Evolutionary conservation across 1,140 invertebrate species (phyloP).

Genomic region (Neodiprion fabricii): DNA sequence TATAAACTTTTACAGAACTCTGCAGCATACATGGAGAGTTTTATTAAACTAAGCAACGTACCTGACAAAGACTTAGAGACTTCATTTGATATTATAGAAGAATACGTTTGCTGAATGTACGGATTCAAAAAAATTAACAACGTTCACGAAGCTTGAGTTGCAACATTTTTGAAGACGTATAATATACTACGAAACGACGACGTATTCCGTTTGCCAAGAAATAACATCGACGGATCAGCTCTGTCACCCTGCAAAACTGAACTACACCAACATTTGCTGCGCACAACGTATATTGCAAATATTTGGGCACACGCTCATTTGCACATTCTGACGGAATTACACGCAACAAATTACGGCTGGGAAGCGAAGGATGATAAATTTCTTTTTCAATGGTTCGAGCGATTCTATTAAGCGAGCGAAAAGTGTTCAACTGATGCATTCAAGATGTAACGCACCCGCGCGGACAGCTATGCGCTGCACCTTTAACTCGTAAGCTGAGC

Average conservation of each 20-base stretch:
- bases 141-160: constrained; percentile 7
- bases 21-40: constrained; percentile 25
- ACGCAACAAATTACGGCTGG: constrained; percentile 18
- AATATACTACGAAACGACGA: constrained; percentile 5
- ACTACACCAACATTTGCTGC: constrained; percentile 23
- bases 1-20: constrained; percentile 31
- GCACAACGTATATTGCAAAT: constrained; percentile 18
- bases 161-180: constrained; percentile 17
- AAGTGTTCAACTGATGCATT: no score
- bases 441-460: no score
- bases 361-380: constrained; percentile 1
- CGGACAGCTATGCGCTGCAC: no score
- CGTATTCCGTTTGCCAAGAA: constrained; percentile 5
- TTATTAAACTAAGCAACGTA: constrained; percentile 12
- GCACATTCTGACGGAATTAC: constrained; percentile 1
- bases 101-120: constrained; percentile 20
- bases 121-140: constrained; percentile 16
- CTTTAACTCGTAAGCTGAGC: no score
- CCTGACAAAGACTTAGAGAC: constrained; percentile 11
- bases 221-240: constrained; percentile 23
- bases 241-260: constrained; percentile 24
- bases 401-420: not conserved
- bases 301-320: constrained; percentile 21
- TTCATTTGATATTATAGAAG: constrained; percentile 11
- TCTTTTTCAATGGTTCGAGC: constrained; percentile 20